Evolutionary conservation across 2,113 vertebrate genomes (phyloP).

Genomic region (Spilogale gracilis): DNA sequence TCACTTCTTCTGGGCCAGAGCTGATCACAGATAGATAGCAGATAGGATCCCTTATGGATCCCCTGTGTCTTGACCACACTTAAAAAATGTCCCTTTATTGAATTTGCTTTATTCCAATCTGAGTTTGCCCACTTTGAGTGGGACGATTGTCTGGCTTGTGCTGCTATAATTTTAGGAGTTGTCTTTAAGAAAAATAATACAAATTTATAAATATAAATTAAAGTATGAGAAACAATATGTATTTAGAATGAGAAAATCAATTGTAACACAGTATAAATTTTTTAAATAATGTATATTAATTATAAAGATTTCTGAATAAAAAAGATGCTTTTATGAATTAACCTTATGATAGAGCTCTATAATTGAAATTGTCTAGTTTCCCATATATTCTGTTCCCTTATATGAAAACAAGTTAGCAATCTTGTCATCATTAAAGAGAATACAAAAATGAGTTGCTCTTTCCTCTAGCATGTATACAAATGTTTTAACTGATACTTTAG

Average conservation of each 20-base stretch:
- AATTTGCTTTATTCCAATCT: neutral
- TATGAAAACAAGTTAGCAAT: neutral
- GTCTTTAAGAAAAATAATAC: neutral
- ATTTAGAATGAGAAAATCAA: constrained; percentile 35
- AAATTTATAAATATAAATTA: neutral
- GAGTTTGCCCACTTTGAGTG: neutral
- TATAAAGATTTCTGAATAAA: neutral
- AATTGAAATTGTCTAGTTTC: neutral
- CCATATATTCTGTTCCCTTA: neutral
- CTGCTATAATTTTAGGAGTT: neutral
- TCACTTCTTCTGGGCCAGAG: neutral
- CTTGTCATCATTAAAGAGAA: neutral
- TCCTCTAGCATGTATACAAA: neutral
- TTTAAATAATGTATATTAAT: neutral
- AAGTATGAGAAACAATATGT: neutral
- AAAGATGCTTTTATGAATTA: neutral
- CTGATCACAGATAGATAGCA: neutral
- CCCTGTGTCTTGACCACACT: neutral
- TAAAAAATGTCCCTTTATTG: neutral
- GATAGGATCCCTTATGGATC: neutral
- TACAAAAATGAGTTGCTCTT: neutral
- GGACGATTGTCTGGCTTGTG: neutral
- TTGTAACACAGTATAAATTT: neutral
- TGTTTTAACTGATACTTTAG: neutral
- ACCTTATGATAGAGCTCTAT: neutral